Percentiles rank a stretch among this genome's conserved stretches.
Conservation (phyloP, 2,797 vertebrate genomes). For the Liparis tanakae region DNA sequence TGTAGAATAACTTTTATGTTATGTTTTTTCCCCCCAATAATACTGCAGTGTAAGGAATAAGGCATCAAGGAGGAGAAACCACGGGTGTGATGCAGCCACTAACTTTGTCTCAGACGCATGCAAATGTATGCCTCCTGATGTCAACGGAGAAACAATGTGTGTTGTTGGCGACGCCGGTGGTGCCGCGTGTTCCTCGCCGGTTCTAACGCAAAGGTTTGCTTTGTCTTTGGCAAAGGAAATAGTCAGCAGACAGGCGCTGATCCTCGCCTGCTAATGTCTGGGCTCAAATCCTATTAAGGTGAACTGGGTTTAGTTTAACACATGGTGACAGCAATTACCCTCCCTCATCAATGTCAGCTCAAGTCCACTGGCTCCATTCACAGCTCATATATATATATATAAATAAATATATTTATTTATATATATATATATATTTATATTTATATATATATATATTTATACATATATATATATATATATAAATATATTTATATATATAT, state of each 20-base stretch:
- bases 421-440: no score
- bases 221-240: background rate
- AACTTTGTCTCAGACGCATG: background rate
- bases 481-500: no score
- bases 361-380: background rate
- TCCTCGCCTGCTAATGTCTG: constrained; percentile 23
- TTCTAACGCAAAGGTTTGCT: background rate
- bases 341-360: constrained; percentile 6
- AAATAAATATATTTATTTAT: no score
- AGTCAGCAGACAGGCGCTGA: constrained; percentile 10
- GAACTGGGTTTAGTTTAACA: constrained; percentile 25
- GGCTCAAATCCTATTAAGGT: constrained; percentile 54
- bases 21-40: background rate
- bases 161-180: background rate
- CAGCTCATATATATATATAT: no score
- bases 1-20: background rate
- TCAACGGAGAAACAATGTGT: no score
- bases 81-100: background rate
- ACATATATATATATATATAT: no score
- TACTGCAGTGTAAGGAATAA: background rate
- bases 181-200: background rate
- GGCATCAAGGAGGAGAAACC: constrained; percentile 16
- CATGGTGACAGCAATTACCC: constrained; percentile 6
- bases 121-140: no score
- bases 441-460: no score